Evolutionary conservation across 2,797 vertebrate species (phyloP).

Genomic region (Stomatorhinus walkeri): DNA sequence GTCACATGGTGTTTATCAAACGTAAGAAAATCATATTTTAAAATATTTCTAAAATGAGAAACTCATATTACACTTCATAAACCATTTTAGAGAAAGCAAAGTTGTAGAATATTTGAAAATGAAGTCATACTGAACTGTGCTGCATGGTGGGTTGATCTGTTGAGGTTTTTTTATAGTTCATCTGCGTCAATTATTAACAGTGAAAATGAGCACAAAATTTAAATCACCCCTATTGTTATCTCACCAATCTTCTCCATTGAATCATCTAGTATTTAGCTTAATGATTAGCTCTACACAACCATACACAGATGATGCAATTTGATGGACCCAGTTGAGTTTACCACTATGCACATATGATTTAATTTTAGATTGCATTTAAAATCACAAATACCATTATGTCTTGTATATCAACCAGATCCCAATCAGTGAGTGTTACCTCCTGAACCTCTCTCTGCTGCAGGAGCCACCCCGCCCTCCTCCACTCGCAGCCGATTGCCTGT

Average conservation of each 20-base stretch:
- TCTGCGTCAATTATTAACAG: not conserved
- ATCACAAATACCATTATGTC: not conserved
- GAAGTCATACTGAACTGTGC: not conserved
- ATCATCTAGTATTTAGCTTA: no score
- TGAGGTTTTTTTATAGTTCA: not conserved
- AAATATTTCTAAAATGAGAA: not conserved
- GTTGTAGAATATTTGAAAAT: not conserved
- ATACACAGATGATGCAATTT: no score
- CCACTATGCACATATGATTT: not conserved
- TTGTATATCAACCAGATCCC: not conserved
- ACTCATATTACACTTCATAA: not conserved
- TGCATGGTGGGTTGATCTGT: not conserved
- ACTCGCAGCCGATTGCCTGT: constrained; percentile 85
- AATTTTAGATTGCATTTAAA: not conserved
- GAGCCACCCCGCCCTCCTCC: constrained; percentile 62
- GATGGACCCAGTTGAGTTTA: no score
- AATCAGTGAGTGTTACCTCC: constrained; percentile 38
- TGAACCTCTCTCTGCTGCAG: constrained; percentile 41
- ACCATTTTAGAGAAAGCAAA: not conserved
- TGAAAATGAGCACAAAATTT: not conserved
- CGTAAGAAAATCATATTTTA: not conserved
- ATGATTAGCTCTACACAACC: no score
- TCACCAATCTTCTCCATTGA: no score
- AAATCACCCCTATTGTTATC: no score
- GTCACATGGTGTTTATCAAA: not conserved